Percentiles rank a stretch among this genome's conserved stretches.
Evolutionary conservation across 2,888 invertebrate genomes (phyloP).

Genomic region (Agrotis clavis): DNA sequence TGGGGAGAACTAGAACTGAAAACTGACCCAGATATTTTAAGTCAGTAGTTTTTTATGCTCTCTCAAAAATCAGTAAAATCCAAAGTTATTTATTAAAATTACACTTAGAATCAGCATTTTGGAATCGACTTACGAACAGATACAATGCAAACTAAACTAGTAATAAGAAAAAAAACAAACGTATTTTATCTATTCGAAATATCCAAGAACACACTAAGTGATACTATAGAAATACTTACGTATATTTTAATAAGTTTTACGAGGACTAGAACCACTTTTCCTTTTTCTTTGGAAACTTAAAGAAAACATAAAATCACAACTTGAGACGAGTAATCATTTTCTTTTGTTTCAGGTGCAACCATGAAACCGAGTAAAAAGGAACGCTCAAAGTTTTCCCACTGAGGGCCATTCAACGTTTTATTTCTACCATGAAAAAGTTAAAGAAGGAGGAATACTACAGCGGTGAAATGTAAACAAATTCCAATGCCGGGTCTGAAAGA

Average conservation of each 20-base stretch:
- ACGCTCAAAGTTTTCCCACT: conserved; percentile 47
- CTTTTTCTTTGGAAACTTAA: not conserved
- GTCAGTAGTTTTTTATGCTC: too few species aligned
- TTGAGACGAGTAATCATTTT: conserved; percentile 31
- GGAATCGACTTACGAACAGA: too few species aligned
- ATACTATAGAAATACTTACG: too few species aligned
- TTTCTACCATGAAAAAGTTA: conserved; percentile 78
- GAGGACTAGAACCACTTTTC: too few species aligned
- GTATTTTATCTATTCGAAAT: too few species aligned
- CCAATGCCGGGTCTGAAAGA: conserved; percentile 82
- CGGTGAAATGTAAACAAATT: conserved; percentile 75
- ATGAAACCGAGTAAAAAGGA: conserved; percentile 71
- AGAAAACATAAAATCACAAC: not conserved
- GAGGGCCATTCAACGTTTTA: conserved; percentile 43
- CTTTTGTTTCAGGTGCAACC: conserved; percentile 76
- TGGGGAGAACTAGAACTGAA: not conserved
- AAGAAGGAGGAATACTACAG: conserved; percentile 69
- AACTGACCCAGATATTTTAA: not conserved
- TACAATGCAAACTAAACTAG: too few species aligned
- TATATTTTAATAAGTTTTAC: too few species aligned
- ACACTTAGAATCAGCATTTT: too few species aligned
- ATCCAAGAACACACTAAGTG: too few species aligned
- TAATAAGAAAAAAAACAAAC: too few species aligned
- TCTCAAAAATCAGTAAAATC: too few species aligned
- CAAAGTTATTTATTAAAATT: too few species aligned